Percentiles rank a stretch among this genome's conserved stretches.
phyloP scores from a whole-genome alignment of 2,113 vertebrate species.

The Alouatta palliata region DNA sequence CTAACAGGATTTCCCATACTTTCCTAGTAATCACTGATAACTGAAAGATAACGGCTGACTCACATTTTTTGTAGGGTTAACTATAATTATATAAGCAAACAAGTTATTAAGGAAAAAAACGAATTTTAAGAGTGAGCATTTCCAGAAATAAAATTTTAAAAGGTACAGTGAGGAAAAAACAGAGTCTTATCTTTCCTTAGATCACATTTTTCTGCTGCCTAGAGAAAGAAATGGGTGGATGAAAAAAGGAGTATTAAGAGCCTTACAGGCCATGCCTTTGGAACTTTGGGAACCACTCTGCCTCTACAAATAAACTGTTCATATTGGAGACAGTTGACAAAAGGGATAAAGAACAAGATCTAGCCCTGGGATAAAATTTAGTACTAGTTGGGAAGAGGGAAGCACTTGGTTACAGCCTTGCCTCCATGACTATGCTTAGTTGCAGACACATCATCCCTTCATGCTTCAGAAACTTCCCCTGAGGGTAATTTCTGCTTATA shows the following conservation, averaged over 20 bases:
- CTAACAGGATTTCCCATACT: background rate
- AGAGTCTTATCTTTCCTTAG: background rate
- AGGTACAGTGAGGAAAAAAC: background rate
- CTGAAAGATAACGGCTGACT: background rate
- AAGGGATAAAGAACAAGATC: background rate
- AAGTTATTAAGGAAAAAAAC: background rate
- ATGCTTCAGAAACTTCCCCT: background rate
- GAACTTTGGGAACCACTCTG: background rate
- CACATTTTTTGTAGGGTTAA: background rate
- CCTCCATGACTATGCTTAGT: background rate
- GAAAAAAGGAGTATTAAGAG: background rate
- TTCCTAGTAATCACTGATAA: background rate
- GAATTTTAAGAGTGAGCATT: background rate
- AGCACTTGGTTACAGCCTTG: background rate
- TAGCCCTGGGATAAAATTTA: background rate
- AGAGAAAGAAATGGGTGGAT: background rate
- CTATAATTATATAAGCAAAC: background rate
- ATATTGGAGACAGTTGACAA: background rate
- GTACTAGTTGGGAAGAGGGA: background rate
- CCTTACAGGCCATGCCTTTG: background rate
- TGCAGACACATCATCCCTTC: background rate
- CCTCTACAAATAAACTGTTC: background rate
- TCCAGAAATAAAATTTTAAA: constrained; percentile 1
- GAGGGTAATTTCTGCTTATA: constrained; percentile 13
- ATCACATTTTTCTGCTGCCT: background rate